Evolutionary conservation across 92 coral and sea anemone genomes (phyloP), one percentile per base, ranked within the genome.

Genomic region (Porites cylindrica): DNA sequence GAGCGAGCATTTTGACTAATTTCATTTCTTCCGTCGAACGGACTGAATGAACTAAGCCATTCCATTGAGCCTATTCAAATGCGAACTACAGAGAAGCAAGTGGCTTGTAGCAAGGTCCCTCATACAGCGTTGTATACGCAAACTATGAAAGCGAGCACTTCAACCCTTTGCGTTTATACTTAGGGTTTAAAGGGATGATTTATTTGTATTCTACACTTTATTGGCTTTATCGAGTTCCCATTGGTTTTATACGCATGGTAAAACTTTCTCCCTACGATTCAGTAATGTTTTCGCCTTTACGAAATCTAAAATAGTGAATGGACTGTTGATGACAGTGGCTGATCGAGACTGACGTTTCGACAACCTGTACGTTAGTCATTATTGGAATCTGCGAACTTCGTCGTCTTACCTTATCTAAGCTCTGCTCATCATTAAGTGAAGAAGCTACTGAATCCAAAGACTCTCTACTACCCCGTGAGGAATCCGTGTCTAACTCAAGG

Each of bases 401-500:
- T 38, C 47, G 47, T 38, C 47, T 56, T 56, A 84, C 89, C 85
- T 78, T 84, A 4, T 89, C 93, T 51, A 60, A 69, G 20, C 82
- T 66, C 83, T 82, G 91, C 5, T 91, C 94, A 68, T 94, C 98
- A 1, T 88, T 72, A 16, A 82, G 52, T 14, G 95, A 92, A 29
- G 98, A 95, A 10, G 92, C 96, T 29, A 94, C 66, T 7, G 98
- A 95, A 77, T 95, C 98, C 29, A 95, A 91, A 8, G 98, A 95
- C 82, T 95, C 98, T 84, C 93, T 88, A 51, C 96, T 93, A 20
- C 98, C 98, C 76, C 94, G 93, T 38, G 96, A 93, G 50, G 98
- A 95, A 86, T 95, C 98, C 4, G 98, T 93, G 91, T 95, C 98
- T 56, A 95, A 86, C 82, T 95, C 98, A 64, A 95, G 82, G 78